phyloP scores from a whole-genome alignment of 2,113 vertebrate species.

The Sorex araneus region DNA sequence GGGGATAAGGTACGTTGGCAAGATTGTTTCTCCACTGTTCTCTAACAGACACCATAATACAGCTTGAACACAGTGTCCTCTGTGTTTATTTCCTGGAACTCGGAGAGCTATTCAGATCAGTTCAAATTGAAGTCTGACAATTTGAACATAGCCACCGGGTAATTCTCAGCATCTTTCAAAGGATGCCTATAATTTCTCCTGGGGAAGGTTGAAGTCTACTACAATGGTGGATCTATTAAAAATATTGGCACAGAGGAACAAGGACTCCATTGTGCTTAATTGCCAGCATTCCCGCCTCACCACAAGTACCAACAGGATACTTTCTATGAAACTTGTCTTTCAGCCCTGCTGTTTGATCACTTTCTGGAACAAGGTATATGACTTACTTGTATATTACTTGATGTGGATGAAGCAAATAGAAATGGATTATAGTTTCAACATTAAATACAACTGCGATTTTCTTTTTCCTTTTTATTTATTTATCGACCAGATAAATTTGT shows the following conservation, averaged over 20 bases:
- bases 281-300: slow-evolving; percentile 77
- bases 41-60: slow-evolving; percentile 3
- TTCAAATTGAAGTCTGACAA: slow-evolving; percentile 70
- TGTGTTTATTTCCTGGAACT: slow-evolving; percentile 70
- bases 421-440: background rate
- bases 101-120: slow-evolving; percentile 76
- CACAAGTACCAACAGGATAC: slow-evolving; percentile 84
- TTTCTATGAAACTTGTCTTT: slow-evolving; percentile 83
- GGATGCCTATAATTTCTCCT: slow-evolving; percentile 79
- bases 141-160: slow-evolving; percentile 77
- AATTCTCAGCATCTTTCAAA: slow-evolving; percentile 79
- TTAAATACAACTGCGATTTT: background rate
- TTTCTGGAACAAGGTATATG: slow-evolving; percentile 79
- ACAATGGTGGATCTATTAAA: slow-evolving; percentile 86
- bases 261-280: slow-evolving; percentile 85
- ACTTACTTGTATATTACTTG: slow-evolving; percentile 35
- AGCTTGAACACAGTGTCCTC: slow-evolving; percentile 74
- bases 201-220: slow-evolving; percentile 79
- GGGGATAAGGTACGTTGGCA: slow-evolving; percentile 24
- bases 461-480: background rate
- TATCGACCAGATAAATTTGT: background rate
- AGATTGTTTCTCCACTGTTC: slow-evolving; percentile 46
- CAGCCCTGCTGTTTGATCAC: slow-evolving; percentile 81
- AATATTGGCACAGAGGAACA: slow-evolving; percentile 85
- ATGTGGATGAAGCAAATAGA: slow-evolving; percentile 29